Evolutionary conservation across 2,113 vertebrate species (phyloP).

Genomic region (Pardalotus punctatus): DNA sequence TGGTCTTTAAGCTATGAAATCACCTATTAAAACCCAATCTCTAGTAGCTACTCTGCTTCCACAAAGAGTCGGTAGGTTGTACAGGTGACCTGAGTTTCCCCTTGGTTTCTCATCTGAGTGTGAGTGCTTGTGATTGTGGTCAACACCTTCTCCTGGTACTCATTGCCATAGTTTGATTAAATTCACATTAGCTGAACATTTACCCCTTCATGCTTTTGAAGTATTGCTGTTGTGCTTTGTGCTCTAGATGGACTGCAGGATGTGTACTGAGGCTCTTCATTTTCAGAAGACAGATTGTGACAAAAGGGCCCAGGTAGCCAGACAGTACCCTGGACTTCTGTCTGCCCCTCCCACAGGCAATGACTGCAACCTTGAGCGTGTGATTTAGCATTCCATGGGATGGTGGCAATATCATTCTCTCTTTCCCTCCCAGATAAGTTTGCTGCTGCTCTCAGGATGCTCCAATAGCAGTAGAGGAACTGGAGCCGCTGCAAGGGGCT

Average conservation of each 20-base stretch:
- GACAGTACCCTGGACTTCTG: neutral
- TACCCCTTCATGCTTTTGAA: neutral
- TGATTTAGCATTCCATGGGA: neutral
- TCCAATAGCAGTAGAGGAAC: fast-evolving
- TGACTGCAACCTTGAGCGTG: fast-evolving
- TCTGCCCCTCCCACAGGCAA: neutral
- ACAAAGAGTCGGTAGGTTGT: neutral
- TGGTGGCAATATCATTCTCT: neutral
- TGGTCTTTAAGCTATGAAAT: neutral
- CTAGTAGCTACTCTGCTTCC: neutral
- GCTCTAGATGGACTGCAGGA: neutral
- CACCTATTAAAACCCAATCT: neutral
- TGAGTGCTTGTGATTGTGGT: neutral
- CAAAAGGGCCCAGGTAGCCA: fast-evolving
- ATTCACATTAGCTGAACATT: neutral
- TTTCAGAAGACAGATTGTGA: neutral
- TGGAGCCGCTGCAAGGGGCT: neutral
- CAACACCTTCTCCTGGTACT: neutral
- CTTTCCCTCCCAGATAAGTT: neutral
- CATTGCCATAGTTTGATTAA: neutral
- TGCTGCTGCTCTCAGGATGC: neutral
- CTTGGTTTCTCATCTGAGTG: neutral
- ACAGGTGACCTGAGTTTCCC: neutral
- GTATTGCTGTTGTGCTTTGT: neutral
- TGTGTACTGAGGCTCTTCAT: neutral